Evolutionary conservation across 2,113 vertebrate species (phyloP).

Genomic region (Ophiodon elongatus): DNA sequence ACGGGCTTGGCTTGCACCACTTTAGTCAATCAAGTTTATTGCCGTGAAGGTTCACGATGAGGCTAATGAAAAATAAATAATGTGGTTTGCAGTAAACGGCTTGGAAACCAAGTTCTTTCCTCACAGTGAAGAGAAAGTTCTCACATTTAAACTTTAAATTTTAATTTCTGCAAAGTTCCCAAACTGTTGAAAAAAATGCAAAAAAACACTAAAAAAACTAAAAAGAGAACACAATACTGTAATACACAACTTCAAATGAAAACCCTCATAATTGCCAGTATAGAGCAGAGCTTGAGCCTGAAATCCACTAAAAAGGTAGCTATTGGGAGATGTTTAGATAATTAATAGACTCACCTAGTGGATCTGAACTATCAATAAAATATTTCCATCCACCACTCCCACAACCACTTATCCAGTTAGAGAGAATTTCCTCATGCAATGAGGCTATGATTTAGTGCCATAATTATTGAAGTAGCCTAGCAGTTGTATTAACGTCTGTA

Average conservation of each 20-base stretch:
- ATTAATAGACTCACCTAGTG: background rate
- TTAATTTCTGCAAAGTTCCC: background rate
- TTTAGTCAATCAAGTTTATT: slow-evolving; percentile 60
- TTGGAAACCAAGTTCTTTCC: slow-evolving; percentile 7
- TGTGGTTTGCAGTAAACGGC: slow-evolving; percentile 39
- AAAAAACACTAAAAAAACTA: background rate
- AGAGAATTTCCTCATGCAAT: too few species aligned
- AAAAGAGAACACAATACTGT: background rate
- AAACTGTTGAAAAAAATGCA: background rate
- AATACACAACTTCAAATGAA: background rate
- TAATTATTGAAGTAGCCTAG: too few species aligned
- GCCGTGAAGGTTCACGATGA: slow-evolving; percentile 36
- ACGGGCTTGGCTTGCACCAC: slow-evolving; percentile 41
- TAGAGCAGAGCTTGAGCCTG: background rate
- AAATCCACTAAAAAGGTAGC: background rate
- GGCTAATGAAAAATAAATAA: slow-evolving; percentile 45
- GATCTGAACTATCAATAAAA: background rate
- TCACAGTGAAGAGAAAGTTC: background rate
- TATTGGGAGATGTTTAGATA: background rate
- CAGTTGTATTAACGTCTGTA: too few species aligned
- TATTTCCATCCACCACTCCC: background rate
- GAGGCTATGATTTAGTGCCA: too few species aligned
- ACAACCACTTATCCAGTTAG: too few species aligned
- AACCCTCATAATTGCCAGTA: background rate
- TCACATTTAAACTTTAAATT: background rate